Evolutionary conservation across 1,140 invertebrate species (phyloP).

Genomic region (Thaumetopoea pityocampa): DNA sequence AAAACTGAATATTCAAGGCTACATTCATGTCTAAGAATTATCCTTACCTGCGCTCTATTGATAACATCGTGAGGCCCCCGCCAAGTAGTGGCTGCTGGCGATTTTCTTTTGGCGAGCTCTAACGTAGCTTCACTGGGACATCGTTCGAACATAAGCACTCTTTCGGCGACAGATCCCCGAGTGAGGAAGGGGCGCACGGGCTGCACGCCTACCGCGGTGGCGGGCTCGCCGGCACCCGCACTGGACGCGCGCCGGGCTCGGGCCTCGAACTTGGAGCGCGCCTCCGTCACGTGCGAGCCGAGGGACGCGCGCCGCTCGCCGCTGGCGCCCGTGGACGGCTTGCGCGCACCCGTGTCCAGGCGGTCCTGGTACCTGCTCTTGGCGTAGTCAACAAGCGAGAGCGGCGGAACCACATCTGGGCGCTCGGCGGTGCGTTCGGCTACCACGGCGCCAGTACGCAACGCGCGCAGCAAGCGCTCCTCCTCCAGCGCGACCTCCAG

Average conservation of each 20-base stretch:
- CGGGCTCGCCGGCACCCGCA: conserved; percentile 63
- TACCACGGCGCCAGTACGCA: conserved; percentile 85
- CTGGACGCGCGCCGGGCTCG: conserved; percentile 60
- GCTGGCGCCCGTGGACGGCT: conserved; percentile 59
- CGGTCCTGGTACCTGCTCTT: conserved; percentile 81
- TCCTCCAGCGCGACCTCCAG: conserved; percentile 86
- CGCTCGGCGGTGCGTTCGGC: conserved; percentile 71
- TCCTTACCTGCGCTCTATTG: conserved; percentile 84
- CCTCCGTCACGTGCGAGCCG: conserved; percentile 60
- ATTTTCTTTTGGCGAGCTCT: conserved; percentile 81
- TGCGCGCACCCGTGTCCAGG: conserved; percentile 76
- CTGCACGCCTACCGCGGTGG: conserved; percentile 50
- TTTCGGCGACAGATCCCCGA: conserved; percentile 92
- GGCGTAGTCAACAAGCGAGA: conserved; percentile 80
- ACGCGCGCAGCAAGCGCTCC: conserved; percentile 85
- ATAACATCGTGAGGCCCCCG: conserved; percentile 80
- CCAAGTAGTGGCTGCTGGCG: conserved; percentile 78
- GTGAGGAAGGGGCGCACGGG: conserved; percentile 90
- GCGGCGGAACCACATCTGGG: conserved; percentile 60
- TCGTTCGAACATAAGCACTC: conserved; percentile 93
- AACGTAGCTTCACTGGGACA: conserved; percentile 86
- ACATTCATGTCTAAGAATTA: too few relatives aligned
- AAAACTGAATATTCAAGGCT: too few relatives aligned
- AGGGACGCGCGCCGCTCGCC: conserved; percentile 58
- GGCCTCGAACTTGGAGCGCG: conserved; percentile 68